Percentiles rank a stretch among this genome's conserved stretches.
phyloP scores from a whole-genome alignment of 37 sponge, comb jelly and placozoan genomes.

The Aplysina aerophoba region DNA sequence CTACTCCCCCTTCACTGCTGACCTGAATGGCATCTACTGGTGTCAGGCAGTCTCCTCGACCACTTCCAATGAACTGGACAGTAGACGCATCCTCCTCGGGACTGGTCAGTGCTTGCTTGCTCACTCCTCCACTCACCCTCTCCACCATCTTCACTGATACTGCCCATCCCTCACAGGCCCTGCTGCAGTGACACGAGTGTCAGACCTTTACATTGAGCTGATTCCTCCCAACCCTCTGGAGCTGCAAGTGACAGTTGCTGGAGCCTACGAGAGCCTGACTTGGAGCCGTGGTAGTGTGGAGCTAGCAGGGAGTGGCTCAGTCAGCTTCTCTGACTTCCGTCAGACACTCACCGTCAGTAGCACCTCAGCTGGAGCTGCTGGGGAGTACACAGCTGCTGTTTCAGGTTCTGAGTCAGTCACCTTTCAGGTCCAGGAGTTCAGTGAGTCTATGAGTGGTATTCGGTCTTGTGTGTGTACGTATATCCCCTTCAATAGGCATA shows the following conservation, averaged over 20 bases:
- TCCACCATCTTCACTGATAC: neutral
- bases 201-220: conserved; percentile 20
- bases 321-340: conserved; percentile 16
- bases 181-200: neutral
- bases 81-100: neutral
- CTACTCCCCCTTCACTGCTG: neutral
- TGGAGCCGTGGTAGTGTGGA: conserved; percentile 12
- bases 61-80: neutral
- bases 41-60: conserved; percentile 2
- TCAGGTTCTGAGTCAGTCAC: neutral
- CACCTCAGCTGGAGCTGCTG: conserved; percentile 2
- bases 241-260: conserved; percentile 4
- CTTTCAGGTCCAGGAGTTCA: conserved; percentile 25
- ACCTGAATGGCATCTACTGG: neutral
- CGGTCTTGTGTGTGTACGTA: too few relatives aligned
- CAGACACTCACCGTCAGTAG: neutral
- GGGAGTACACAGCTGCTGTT: neutral
- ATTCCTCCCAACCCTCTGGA: conserved; percentile 2
- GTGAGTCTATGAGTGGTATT: conserved; percentile 1
- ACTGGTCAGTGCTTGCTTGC: neutral
- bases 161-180: conserved; percentile 5
- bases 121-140: too few relatives aligned
- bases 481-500: too few relatives aligned
- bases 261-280: conserved; percentile 11
- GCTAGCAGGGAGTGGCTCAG: neutral